Base-by-base conservation (phyloP, 2,888 invertebrate species). In the Anagyrus pseudococci region DNA sequence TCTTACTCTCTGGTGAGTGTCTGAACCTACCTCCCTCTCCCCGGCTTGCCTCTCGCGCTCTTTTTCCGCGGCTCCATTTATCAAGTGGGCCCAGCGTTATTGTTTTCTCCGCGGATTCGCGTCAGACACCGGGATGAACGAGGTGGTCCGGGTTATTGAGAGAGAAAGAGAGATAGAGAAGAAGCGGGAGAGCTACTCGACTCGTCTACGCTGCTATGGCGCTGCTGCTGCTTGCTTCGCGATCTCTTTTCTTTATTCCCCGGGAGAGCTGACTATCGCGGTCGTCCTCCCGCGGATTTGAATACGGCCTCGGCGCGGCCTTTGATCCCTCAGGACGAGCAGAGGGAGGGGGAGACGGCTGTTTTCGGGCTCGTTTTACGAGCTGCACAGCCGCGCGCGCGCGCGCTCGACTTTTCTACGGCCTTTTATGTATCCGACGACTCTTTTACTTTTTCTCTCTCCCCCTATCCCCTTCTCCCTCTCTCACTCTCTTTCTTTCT, bases 71-170 rank as follows among this genome's bases (percentile, higher is more conserved):
- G 50, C 20, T 47, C 47, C 66, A 66, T 66, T 66, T 58, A 66
- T 66, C 66, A 66, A 59, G 50, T 59, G 56, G 60, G 25, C 58
- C 47, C 58, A 15, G 20, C 15, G 54, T 66, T 66, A 66, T 66
- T 66, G 66, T 66, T 66, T 66, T 58, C 60, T 48, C 10, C 20
- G 13, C 15, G 23, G 17, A 43, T 17, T 15, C 43, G 43, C n/a
- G n/a, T n/a, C 25, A 15, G 47, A 37, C 8, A 8, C 33, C 19
- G 69, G 71, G 72, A 77, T 76, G 75, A 75, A 72, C 73, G 75
- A 77, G 75, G 77, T 37, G 75, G 74, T 68, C 70, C 72, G 29
- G n/a, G 75, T 77, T 77, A 77, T 77, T 77, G 76, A 77, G 74
- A 73, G 19, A 59, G n/a, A n/a, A n/a, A n/a, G n/a, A n/a, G n/a